Percentiles rank a stretch among this genome's conserved stretches.
Conservation (phyloP, 1,140 invertebrate species). For the Tribolium castaneum region DNA sequence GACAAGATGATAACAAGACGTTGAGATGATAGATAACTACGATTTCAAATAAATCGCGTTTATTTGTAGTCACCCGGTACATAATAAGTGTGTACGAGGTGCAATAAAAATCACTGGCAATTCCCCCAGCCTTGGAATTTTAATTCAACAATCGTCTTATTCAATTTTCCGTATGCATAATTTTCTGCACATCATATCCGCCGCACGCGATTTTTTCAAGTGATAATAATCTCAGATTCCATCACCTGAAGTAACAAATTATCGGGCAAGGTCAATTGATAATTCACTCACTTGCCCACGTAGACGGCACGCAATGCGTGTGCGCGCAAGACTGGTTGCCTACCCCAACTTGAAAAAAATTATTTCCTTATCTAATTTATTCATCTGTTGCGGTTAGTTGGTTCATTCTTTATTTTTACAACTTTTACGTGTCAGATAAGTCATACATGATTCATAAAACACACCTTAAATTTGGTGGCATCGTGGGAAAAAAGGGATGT, state of each 20-base stretch:
- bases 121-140: background rate
- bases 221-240: background rate
- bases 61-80: background rate
- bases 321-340: background rate
- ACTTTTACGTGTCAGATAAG: constrained; percentile 1
- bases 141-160: background rate
- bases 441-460: constrained; percentile 31
- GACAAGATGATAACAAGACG: background rate
- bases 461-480: constrained; percentile 12
- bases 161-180: background rate
- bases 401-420: constrained; percentile 32
- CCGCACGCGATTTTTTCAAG: background rate
- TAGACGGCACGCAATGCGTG: background rate
- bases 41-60: no score
- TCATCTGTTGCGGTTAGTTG: constrained; percentile 4
- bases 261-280: background rate
- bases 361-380: constrained; percentile 15
- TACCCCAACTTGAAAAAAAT: background rate
- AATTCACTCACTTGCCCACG: background rate
- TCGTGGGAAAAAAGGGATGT: background rate
- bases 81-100: background rate
- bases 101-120: background rate
- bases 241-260: background rate
- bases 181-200: background rate
- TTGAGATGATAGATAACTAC: background rate